Conservation (phyloP, 2,888 invertebrate genomes). For the Drosophila setosimentum region DNA sequence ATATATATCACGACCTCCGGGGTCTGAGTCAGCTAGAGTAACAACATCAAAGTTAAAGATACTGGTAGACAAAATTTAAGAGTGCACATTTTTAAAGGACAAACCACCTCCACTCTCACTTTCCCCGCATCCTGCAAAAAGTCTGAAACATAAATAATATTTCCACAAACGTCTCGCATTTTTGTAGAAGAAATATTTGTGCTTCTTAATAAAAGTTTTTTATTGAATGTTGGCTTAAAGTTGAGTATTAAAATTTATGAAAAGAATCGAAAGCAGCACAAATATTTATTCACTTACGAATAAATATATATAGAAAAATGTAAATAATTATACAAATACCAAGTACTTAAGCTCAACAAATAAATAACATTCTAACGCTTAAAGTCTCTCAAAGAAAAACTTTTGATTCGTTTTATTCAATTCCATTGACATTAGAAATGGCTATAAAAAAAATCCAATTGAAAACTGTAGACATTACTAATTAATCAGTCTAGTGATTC, state of each 20-base stretch:
- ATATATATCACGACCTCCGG: not conserved
- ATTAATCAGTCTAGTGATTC: slow-evolving; percentile 17
- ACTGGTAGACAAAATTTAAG: not conserved
- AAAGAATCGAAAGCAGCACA: not conserved
- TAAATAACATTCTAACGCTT: not conserved
- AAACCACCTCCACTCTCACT: not conserved
- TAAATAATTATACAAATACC: not conserved
- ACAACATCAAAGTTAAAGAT: not conserved
- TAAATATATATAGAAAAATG: not conserved
- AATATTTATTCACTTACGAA: not conserved
- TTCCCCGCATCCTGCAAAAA: not conserved
- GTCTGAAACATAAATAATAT: not conserved
- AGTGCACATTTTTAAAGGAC: not conserved
- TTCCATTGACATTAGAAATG: not conserved
- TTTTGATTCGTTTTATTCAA: not conserved
- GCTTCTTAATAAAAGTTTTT: not conserved
- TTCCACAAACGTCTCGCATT: too few relatives aligned
- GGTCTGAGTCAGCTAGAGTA: not conserved
- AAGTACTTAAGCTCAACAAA: not conserved
- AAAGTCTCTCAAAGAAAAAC: slow-evolving; percentile 7
- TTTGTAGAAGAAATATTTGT: not conserved
- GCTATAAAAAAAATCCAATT: not conserved
- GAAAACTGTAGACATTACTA: slow-evolving; percentile 12
- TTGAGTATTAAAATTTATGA: not conserved
- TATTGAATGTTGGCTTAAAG: not conserved